Percentiles rank a stretch among this genome's conserved stretches.
phyloP scores from a whole-genome alignment of 2,797 vertebrate genomes.

The Hippocampus kuda region DNA sequence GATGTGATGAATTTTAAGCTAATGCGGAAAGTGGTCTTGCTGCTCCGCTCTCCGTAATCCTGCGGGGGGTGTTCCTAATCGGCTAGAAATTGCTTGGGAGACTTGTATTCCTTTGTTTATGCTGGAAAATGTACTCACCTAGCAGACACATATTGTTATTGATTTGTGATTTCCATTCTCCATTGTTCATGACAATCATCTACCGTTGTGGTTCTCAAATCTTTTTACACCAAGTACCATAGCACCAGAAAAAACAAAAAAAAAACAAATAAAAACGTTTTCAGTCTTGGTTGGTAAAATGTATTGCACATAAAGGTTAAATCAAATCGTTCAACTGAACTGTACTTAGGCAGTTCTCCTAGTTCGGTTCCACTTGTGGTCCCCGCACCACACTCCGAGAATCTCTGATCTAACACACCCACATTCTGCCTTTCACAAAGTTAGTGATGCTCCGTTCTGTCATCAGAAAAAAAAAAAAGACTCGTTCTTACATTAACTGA shows the following conservation, averaged over 20 bases:
- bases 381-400: no score
- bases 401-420: no score
- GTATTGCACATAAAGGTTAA: no score
- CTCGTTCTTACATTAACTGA: no score
- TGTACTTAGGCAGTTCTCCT: no score
- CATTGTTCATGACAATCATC: background rate
- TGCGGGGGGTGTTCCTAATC: background rate
- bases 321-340: no score
- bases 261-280: no score
- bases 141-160: background rate
- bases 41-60: background rate
- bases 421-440: background rate
- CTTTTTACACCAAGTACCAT: background rate
- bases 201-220: no score
- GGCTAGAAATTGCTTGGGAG: background rate
- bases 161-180: background rate
- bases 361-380: no score
- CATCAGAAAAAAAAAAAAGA: no score
- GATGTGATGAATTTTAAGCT: conserved; percentile 10
- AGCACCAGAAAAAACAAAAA: no score
- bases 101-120: background rate
- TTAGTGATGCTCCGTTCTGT: background rate
- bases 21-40: background rate
- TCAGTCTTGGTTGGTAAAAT: no score
- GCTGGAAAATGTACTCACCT: background rate